These are phyloP conservation scores for Phrynocephalus versicolor DNA, from an alignment of 2,113 vertebrate species.

Conservation along the genomic window DNA sequence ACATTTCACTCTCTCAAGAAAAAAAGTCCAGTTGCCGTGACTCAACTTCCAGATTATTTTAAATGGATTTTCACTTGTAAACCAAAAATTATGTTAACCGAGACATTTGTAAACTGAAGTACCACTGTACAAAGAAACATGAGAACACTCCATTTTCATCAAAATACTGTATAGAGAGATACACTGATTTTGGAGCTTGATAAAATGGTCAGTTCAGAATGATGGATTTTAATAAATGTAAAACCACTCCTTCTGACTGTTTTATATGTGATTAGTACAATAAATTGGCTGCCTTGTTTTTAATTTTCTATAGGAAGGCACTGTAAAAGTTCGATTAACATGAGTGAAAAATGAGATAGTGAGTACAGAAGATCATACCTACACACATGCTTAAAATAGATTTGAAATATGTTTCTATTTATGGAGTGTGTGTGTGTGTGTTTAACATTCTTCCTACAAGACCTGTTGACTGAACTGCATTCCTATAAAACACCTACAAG, in stretches of 20 bases:
- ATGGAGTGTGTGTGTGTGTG: too few species aligned
- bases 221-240: conserved; percentile 12
- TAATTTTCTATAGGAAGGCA: conserved; percentile 17
- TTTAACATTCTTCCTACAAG: conserved; percentile 1
- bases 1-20: too few species aligned
- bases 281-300: conserved; percentile 1
- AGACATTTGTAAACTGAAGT: too few species aligned
- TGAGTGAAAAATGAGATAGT: conserved; percentile 15
- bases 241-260: conserved; percentile 16
- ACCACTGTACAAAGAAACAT: background rate
- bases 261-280: conserved; percentile 10
- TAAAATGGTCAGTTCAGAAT: conserved; percentile 21
- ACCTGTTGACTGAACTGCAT: conserved; percentile 26
- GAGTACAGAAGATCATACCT: conserved; percentile 21
- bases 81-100: too few species aligned
- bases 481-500: conserved; percentile 9
- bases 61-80: too few species aligned
- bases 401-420: too few species aligned
- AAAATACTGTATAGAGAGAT: background rate
- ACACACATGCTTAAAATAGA: background rate
- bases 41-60: too few species aligned
- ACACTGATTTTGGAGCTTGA: background rate
- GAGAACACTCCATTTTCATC: background rate
- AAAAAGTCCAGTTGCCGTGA: too few species aligned
- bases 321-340: conserved; percentile 1